Evolutionary conservation across 2,797 vertebrate species (phyloP).

Genomic region (Crocidura indochinensis): DNA sequence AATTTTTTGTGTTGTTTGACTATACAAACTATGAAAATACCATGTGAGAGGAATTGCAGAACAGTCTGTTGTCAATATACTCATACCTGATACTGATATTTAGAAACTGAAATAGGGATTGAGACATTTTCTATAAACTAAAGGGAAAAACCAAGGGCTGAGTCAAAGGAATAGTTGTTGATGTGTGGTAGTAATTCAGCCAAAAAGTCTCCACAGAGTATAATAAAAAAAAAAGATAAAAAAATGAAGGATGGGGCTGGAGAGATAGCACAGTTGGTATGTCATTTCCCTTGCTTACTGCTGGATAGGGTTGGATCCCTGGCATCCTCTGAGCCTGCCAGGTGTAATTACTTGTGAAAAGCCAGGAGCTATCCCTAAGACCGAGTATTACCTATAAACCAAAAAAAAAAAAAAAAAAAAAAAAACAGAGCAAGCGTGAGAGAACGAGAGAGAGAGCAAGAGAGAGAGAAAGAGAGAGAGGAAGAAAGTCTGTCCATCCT

Average conservation of each 20-base stretch:
- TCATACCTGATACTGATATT: not conserved
- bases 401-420: too few relatives aligned
- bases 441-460: too few relatives aligned
- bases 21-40: constrained; percentile 44
- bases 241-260: not conserved
- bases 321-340: too few relatives aligned
- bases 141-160: not conserved
- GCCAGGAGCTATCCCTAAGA: too few relatives aligned
- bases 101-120: constrained; percentile 23
- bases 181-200: not conserved
- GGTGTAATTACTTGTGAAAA: too few relatives aligned
- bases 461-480: too few relatives aligned
- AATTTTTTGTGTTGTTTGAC: constrained; percentile 26
- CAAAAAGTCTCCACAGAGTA: not conserved
- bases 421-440: too few relatives aligned
- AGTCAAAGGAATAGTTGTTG: not conserved
- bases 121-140: not conserved
- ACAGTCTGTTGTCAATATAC: constrained; percentile 14
- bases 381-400: too few relatives aligned
- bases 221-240: not conserved
- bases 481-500: too few relatives aligned
- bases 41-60: constrained; percentile 24
- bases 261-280: too few relatives aligned
- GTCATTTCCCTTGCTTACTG: too few relatives aligned
- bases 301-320: too few relatives aligned